Evolutionary conservation across 2,113 vertebrate genomes (phyloP), one percentile per base, ranked within the genome.

Genomic region (Nannospalax galili): DNA sequence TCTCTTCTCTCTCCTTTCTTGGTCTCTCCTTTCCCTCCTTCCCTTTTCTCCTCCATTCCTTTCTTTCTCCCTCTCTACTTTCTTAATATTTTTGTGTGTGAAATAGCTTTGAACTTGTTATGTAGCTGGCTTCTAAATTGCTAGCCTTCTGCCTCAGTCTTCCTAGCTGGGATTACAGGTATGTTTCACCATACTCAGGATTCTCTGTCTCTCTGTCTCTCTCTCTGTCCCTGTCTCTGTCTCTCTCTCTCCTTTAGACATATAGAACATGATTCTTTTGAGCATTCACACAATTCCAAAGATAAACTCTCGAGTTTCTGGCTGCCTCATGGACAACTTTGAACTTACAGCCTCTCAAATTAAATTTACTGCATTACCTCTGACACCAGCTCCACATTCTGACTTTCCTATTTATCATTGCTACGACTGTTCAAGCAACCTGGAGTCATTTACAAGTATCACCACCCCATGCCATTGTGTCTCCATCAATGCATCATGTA

Each of bases 321-420:
- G 73, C 40, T 78, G 26, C 11, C 32, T 60, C 4, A 16, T 10
- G 48, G 56, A 64, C 69, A 94, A 84, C 35, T 87, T 64, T 56
- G 72, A 78, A 77, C 26, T 15, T 74, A n/a, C 22, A 73, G n/a
- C 45, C 64, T 84, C 40, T 81, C 14, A 88, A 87, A 35, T 7
- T 52, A 92, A 90, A 91, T 69, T 77, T 48, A 79, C 7, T 37
- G 20, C 22, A 7, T 80, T 67, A 70, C 4, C 22, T n/a, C 20
- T 91, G 30, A 86, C 19, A 73, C 35, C 17, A 48, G 56, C n/a
- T 82, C 37, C 9, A 87, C 56, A 40, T 85, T 78, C 69, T 74
- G 62, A 56, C 56, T 69, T 74, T 73, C 42, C 62, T 56, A 7
- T 89, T 91, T 91, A 65, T 78, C 52, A 87, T 35, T n/a, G 48